These are phyloP conservation scores for Porites rus DNA, from an alignment of 92 coral and sea anemone genomes.

Conservation along the genomic window DNA sequence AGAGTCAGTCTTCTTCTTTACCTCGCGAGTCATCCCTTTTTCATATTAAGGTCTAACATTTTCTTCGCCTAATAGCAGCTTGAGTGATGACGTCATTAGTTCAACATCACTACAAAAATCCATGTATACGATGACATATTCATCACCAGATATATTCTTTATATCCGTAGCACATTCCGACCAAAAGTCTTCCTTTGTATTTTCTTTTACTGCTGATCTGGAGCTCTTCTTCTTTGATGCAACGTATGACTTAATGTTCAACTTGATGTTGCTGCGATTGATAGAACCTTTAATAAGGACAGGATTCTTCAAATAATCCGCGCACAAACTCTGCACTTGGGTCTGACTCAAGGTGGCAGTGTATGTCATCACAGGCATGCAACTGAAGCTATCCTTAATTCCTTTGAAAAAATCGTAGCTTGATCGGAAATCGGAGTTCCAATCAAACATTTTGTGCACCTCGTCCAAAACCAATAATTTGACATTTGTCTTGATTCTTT, in stretches of 20 bases:
- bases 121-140: constrained; percentile 65
- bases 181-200: constrained; percentile 28
- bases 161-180: constrained; percentile 46
- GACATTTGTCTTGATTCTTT: not conserved
- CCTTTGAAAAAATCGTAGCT: constrained; percentile 47
- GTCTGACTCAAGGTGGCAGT: constrained; percentile 60
- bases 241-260: constrained; percentile 40
- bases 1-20: constrained; percentile 44
- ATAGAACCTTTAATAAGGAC: constrained; percentile 42
- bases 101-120: constrained; percentile 65
- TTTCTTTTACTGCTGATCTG: not conserved
- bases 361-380: constrained; percentile 57
- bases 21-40: constrained; percentile 30
- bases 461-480: constrained; percentile 62
- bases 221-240: constrained; percentile 1
- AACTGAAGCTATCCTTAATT: constrained; percentile 31
- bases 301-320: constrained; percentile 33
- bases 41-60: constrained; percentile 56
- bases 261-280: constrained; percentile 56
- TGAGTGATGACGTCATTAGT: constrained; percentile 41
- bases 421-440: constrained; percentile 54
- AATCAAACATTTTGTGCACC: constrained; percentile 71
- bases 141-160: constrained; percentile 41
- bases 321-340: constrained; percentile 43
- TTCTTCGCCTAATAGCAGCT: constrained; percentile 35